Evolutionary conservation across 2,797 vertebrate genomes (phyloP).

Genomic region (Esox lucius): DNA sequence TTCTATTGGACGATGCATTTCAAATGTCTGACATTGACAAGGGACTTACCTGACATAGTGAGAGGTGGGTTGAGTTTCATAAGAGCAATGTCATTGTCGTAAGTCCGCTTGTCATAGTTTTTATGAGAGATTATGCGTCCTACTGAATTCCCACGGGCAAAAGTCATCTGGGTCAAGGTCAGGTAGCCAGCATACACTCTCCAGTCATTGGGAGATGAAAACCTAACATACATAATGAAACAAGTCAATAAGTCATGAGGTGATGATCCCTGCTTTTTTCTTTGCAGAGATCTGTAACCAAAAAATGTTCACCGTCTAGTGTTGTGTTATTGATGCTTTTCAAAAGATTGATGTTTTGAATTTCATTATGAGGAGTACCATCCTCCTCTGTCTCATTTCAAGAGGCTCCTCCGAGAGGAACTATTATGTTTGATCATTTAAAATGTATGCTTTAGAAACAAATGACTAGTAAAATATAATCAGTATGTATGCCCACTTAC

Average conservation of each 20-base stretch:
- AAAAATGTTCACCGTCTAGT: too few relatives aligned
- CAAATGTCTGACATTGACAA: not conserved
- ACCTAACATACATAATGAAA: slow-evolving; percentile 35
- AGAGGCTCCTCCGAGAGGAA: too few relatives aligned
- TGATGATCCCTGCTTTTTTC: too few relatives aligned
- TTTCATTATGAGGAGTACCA: too few relatives aligned
- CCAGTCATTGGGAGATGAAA: slow-evolving; percentile 63
- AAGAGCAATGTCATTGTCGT: slow-evolving; percentile 85
- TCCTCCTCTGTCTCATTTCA: too few relatives aligned
- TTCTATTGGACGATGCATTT: not conserved
- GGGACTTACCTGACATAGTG: slow-evolving; percentile 68
- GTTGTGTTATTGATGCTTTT: too few relatives aligned
- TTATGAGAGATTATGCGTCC: slow-evolving; percentile 74
- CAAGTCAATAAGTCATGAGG: not conserved
- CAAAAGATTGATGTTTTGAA: too few relatives aligned
- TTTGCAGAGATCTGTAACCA: too few relatives aligned
- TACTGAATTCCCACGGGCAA: slow-evolving; percentile 18
- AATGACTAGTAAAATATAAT: too few relatives aligned
- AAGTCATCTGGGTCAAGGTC: slow-evolving; percentile 48
- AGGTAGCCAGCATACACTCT: slow-evolving; percentile 72
- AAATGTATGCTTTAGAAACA: too few relatives aligned
- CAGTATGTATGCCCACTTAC: too few relatives aligned
- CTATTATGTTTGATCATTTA: too few relatives aligned
- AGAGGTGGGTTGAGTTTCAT: slow-evolving; percentile 78
- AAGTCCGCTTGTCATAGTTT: slow-evolving; percentile 67